These are phyloP conservation scores for Aradus depressus DNA, from an alignment of 2,888 invertebrate species.

Conservation along the genomic window DNA sequence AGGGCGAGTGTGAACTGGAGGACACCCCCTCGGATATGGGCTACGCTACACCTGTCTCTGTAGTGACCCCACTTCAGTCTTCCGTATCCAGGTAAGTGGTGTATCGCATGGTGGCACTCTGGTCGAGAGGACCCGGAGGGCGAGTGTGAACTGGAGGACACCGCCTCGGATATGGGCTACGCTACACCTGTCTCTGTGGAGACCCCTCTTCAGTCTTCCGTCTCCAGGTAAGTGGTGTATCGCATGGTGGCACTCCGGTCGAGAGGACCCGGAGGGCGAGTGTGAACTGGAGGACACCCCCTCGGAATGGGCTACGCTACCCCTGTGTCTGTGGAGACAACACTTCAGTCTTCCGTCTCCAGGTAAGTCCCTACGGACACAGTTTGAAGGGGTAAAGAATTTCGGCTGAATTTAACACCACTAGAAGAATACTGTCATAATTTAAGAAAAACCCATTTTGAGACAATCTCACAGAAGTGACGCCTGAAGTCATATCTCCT, in stretches of 20 bases:
- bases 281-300: conserved; percentile 53
- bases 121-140: conserved; percentile 70
- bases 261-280: conserved; percentile 66
- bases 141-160: conserved; percentile 55
- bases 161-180: conserved; percentile 50
- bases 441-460: no score
- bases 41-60: conserved; percentile 50
- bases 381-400: no score
- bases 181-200: conserved; percentile 59
- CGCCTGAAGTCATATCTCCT: no score
- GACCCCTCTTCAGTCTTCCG: conserved; percentile 75
- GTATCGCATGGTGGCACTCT: conserved; percentile 79
- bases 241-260: conserved; percentile 83
- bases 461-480: no score
- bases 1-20: conserved; percentile 61
- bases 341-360: conserved; percentile 73
- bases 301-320: conserved; percentile 46
- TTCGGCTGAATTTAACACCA: no score
- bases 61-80: conserved; percentile 77
- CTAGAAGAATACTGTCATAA: no score
- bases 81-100: conserved; percentile 73
- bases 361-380: conserved; percentile 33
- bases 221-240: conserved; percentile 62
- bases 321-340: conserved; percentile 70
- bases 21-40: conserved; percentile 48